These are phyloP conservation scores for Tetraodon nigroviridis DNA, from an alignment of 2,113 vertebrate genomes.

Conservation along the genomic window DNA sequence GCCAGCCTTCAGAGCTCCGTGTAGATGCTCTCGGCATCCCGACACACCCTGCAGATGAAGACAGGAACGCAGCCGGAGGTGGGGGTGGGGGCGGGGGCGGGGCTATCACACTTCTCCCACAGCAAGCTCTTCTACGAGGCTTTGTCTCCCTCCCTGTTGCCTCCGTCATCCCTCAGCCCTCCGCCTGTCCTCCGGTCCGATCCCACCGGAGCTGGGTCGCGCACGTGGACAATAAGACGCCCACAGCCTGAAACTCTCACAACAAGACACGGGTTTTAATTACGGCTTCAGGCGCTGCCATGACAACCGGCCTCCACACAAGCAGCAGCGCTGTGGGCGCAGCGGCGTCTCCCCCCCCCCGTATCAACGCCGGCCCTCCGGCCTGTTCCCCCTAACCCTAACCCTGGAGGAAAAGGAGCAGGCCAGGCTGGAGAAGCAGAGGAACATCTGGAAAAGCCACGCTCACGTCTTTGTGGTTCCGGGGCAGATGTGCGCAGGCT, in stretches of 20 bases:
- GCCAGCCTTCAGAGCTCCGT: background rate
- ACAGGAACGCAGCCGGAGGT: conserved; percentile 53
- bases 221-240: too few relatives aligned
- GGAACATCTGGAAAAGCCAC: too few relatives aligned
- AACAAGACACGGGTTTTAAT: too few relatives aligned
- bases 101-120: conserved; percentile 25
- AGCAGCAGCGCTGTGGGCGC: too few relatives aligned
- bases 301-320: too few relatives aligned
- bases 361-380: too few relatives aligned
- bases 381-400: too few relatives aligned
- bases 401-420: too few relatives aligned
- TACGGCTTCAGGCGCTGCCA: too few relatives aligned
- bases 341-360: too few relatives aligned
- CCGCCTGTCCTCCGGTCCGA: conserved; percentile 51
- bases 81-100: conserved; percentile 1
- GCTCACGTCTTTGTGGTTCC: background rate
- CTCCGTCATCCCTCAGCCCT: conserved; percentile 63
- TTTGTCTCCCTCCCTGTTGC: conserved; percentile 49
- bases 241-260: background rate
- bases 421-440: too few relatives aligned
- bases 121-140: conserved; percentile 43
- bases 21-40: too few relatives aligned
- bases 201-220: background rate
- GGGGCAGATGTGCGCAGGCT: background rate
- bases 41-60: conserved; percentile 62